phyloP scores from a whole-genome alignment of 2,888 invertebrate species.

The Nysson spinosus region DNA sequence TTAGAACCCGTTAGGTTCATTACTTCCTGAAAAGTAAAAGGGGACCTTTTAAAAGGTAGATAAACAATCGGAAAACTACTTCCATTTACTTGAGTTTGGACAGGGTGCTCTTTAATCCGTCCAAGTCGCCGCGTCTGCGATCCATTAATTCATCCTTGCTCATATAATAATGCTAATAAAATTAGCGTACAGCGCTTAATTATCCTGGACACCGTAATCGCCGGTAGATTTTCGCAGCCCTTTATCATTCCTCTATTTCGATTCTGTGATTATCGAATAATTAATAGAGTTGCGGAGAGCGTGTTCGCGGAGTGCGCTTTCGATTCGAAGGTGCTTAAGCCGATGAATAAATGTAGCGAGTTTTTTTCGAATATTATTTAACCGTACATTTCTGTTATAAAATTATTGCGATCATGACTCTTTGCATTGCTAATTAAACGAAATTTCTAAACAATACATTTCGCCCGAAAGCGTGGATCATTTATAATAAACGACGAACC shows the following conservation, averaged over 20 bases:
- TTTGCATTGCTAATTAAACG: too few species aligned
- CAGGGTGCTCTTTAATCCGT: slow-evolving; percentile 12
- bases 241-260: not conserved
- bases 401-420: too few species aligned
- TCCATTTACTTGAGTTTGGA: slow-evolving; percentile 36
- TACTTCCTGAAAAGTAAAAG: too few species aligned
- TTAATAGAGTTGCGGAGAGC: not conserved
- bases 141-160: slow-evolving; percentile 33
- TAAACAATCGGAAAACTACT: slow-evolving; percentile 49
- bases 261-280: not conserved
- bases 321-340: too few species aligned
- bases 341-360: too few species aligned
- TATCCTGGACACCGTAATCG: slow-evolving; percentile 20
- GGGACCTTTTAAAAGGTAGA: slow-evolving; percentile 11
- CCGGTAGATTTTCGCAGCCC: slow-evolving; percentile 11
- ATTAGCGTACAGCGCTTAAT: too few species aligned
- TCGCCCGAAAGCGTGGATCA: too few species aligned
- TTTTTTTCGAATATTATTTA: not conserved
- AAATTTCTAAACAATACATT: too few species aligned
- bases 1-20: slow-evolving; percentile 27
- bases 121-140: not conserved
- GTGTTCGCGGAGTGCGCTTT: too few species aligned
- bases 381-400: too few species aligned
- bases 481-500: too few species aligned
- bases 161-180: slow-evolving; percentile 11